phyloP scores from a whole-genome alignment of 2,797 vertebrate species.

The Phalloptychus januarius region DNA sequence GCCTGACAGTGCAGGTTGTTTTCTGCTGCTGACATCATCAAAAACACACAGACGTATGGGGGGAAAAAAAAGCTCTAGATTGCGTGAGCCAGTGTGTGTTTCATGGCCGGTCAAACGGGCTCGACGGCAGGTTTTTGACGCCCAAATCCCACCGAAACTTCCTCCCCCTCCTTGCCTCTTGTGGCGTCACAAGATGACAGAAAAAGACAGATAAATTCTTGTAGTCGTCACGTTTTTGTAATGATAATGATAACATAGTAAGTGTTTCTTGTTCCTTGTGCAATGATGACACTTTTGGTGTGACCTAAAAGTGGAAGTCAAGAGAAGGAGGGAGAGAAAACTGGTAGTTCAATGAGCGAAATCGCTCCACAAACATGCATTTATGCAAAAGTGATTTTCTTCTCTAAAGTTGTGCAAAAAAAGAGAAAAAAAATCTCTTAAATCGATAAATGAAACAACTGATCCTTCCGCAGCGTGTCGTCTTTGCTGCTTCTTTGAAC shows the following conservation, averaged over 20 bases:
- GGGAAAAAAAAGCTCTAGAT: neutral
- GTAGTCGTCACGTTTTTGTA: conserved; percentile 83
- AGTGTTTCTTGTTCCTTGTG: conserved; percentile 88
- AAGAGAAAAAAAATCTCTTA: conserved; percentile 11
- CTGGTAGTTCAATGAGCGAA: conserved; percentile 26
- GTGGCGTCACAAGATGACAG: conserved; percentile 80
- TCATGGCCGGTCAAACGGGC: conserved; percentile 40
- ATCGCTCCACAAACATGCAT: conserved; percentile 35
- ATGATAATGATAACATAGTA: conserved; percentile 79
- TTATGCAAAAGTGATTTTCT: conserved; percentile 39
- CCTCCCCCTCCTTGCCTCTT: conserved; percentile 81
- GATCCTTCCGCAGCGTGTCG: conserved; percentile 85
- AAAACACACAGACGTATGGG: conserved; percentile 36
- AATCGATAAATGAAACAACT: conserved; percentile 75
- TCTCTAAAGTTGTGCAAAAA: conserved; percentile 82
- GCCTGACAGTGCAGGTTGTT: conserved; percentile 46
- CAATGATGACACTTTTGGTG: conserved; percentile 86
- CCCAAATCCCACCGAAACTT: conserved; percentile 70
- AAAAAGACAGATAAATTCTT: conserved; percentile 71
- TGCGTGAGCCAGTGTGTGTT: conserved; percentile 33
- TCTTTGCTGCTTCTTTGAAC: conserved; percentile 82
- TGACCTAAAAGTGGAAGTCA: conserved; percentile 77
- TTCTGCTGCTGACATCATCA: conserved; percentile 52
- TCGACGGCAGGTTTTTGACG: conserved; percentile 39
- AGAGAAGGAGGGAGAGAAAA: conserved; percentile 62